Percentiles rank a stretch among this genome's conserved stretches.
Conservation (phyloP, 2,797 vertebrate genomes). For the Cheirogaleus major region DNA sequence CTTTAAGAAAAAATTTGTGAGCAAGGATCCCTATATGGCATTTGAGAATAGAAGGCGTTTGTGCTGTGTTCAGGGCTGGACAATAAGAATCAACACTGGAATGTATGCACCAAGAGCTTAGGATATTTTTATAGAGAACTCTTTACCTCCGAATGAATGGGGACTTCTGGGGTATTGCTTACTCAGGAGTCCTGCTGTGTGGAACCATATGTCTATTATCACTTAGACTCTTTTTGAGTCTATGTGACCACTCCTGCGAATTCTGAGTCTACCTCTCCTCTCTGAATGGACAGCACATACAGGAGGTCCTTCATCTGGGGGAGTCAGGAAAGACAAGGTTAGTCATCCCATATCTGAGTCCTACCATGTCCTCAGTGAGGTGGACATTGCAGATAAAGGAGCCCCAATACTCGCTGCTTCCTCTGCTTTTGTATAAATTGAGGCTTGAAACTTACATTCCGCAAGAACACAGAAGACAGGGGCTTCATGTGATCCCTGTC, state of each 20-base stretch:
- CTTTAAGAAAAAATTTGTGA: not conserved
- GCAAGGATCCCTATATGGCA: not conserved
- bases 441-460: not conserved
- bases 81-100: not conserved
- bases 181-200: not conserved
- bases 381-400: not conserved
- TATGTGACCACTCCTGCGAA: not conserved
- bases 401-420: not conserved
- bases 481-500: not conserved
- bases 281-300: not conserved
- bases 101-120: not conserved
- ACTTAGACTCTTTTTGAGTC: not conserved
- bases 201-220: not conserved
- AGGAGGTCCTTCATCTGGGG: not conserved
- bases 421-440: not conserved
- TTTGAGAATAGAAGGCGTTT: not conserved
- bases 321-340: not conserved
- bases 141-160: not conserved
- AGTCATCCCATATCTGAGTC: not conserved
- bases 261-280: not conserved
- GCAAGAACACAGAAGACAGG: not conserved
- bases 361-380: not conserved
- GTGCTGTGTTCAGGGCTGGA: not conserved
- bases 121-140: not conserved
- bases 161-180: not conserved